Percentiles rank a stretch among this genome's conserved stretches.
Evolutionary conservation across 2,797 vertebrate genomes (phyloP).

Genomic region (Takifugu ocellatus): DNA sequence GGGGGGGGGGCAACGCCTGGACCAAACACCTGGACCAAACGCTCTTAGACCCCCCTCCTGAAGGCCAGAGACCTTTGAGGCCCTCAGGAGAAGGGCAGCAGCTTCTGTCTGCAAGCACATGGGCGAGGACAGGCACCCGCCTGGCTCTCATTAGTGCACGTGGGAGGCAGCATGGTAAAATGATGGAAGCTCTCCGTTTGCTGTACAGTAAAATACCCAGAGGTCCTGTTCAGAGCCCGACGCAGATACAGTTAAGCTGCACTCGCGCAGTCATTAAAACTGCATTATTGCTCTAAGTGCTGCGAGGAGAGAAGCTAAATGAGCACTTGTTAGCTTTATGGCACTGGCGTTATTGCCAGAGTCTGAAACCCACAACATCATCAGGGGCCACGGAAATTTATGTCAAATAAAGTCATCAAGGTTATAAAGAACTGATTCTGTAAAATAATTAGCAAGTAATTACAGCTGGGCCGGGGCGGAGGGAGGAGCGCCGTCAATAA

Average conservation of each 20-base stretch:
- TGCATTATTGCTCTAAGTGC: conserved; percentile 57
- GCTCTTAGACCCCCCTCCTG: conserved; percentile 38
- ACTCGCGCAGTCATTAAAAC: conserved; percentile 49
- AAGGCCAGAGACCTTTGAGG: too few species aligned
- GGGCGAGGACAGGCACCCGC: conserved; percentile 3
- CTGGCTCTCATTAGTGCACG: conserved; percentile 28
- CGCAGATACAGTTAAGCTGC: conserved; percentile 46
- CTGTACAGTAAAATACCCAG: conserved; percentile 39
- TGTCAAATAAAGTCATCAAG: conserved; percentile 21
- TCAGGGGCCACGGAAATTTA: conserved; percentile 24
- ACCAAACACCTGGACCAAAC: conserved; percentile 54
- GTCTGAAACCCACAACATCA: conserved; percentile 27
- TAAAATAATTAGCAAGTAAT: too few species aligned
- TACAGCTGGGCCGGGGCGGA: too few species aligned
- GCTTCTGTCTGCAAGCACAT: too few species aligned
- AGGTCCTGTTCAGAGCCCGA: conserved; percentile 34
- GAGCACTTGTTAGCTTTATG: conserved; percentile 61
- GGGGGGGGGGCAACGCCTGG: conserved; percentile 40
- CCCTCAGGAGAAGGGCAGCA: too few species aligned
- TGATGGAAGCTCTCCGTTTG: conserved; percentile 14
- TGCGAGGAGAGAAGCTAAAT: conserved; percentile 53
- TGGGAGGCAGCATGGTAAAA: conserved; percentile 10
- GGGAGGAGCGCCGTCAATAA: too few species aligned
- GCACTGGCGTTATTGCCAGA: conserved; percentile 39
- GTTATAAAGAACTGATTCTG: conserved; percentile 11